phyloP scores from a whole-genome alignment of 2,113 vertebrate species.

The Spea bombifrons region DNA sequence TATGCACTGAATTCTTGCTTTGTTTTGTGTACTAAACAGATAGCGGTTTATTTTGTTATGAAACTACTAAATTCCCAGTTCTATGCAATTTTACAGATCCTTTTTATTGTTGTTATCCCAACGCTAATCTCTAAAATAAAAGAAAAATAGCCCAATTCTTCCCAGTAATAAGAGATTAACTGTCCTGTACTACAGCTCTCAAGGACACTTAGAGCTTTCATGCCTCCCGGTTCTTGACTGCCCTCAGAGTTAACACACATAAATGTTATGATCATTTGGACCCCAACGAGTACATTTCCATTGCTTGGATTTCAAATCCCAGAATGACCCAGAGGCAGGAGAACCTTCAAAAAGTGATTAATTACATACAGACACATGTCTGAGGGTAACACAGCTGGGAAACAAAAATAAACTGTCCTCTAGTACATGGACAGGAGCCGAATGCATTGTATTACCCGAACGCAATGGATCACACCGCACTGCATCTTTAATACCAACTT shows the following conservation, averaged over 20 bases:
- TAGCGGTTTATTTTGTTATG: no score
- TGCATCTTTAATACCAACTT: not conserved
- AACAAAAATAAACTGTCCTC: constrained; percentile 33
- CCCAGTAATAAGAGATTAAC: not conserved
- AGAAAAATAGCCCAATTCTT: no score
- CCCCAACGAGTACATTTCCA: not conserved
- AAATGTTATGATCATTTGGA: constrained; percentile 17
- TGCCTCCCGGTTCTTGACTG: constrained; percentile 7
- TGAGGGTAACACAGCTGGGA: constrained; percentile 23
- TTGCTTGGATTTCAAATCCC: constrained; percentile 12
- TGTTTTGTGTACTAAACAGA: no score
- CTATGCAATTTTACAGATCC: no score
- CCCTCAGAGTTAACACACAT: constrained; percentile 21
- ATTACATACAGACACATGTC: constrained; percentile 32
- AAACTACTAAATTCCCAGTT: no score
- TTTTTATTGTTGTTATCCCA: no score
- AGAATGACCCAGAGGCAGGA: constrained; percentile 28
- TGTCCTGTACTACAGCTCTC: not conserved
- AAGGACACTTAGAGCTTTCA: constrained; percentile 1
- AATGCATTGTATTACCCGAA: not conserved
- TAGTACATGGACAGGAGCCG: constrained; percentile 7
- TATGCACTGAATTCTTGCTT: no score
- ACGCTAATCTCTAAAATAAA: no score
- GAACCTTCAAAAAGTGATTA: constrained; percentile 30
- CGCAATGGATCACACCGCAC: not conserved